Evolutionary conservation across 2,113 vertebrate genomes (phyloP).

Genomic region (Rhabdomys dilectus): DNA sequence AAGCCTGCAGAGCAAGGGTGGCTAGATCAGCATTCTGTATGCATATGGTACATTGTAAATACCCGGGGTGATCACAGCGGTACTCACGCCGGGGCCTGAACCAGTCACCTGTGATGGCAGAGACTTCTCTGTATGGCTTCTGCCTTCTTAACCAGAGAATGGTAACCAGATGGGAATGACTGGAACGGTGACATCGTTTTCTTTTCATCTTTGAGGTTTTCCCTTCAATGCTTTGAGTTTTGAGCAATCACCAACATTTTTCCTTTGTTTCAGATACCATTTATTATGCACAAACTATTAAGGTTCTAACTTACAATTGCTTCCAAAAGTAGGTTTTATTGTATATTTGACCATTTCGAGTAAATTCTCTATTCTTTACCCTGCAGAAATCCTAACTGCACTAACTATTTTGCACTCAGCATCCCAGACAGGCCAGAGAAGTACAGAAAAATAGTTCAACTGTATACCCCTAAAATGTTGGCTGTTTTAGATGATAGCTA

Average conservation of each 20-base stretch:
- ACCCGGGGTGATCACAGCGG: background rate
- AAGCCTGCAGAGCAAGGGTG: background rate
- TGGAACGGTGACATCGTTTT: conserved; percentile 60
- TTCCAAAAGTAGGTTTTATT: conserved; percentile 29
- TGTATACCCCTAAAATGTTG: background rate
- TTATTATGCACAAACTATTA: conserved; percentile 9
- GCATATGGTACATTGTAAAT: background rate
- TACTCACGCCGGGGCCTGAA: conserved; percentile 21
- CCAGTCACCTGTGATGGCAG: background rate
- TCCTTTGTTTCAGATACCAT: conserved; percentile 16
- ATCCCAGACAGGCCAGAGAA: conserved; percentile 3
- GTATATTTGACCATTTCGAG: background rate
- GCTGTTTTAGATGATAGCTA: conserved; percentile 5
- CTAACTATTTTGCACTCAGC: background rate
- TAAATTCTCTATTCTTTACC: background rate
- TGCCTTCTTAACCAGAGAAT: conserved; percentile 15
- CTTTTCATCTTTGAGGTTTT: conserved; percentile 54
- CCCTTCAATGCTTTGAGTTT: conserved; percentile 61
- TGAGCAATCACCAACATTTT: background rate
- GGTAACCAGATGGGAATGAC: conserved; percentile 57
- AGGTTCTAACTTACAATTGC: conserved; percentile 24
- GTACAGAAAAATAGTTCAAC: background rate
- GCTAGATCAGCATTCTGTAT: background rate
- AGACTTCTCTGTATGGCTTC: conserved; percentile 27
- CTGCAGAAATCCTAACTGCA: background rate